These are phyloP conservation scores for Meriones unguiculatus DNA, from an alignment of 2,113 vertebrate species.

Conservation along the genomic window DNA sequence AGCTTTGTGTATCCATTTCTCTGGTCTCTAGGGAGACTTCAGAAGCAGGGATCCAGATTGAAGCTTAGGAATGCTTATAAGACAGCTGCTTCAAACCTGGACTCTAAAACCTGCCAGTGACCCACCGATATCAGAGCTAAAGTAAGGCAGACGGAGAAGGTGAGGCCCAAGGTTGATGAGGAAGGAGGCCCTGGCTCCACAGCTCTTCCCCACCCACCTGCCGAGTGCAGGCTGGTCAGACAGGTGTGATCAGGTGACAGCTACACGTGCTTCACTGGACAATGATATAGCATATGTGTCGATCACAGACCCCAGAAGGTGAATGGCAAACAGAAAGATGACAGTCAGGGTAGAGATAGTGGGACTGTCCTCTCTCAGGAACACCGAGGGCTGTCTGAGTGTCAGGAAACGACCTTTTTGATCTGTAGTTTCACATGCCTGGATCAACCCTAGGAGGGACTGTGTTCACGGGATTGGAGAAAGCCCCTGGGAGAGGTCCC, in stretches of 20 bases:
- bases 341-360: no score
- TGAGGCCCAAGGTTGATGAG: not conserved
- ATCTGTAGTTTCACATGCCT: not conserved
- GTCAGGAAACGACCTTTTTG: accelerated
- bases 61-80: not conserved
- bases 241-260: no score
- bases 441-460: no score
- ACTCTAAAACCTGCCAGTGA: not conserved
- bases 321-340: accelerated
- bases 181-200: accelerated
- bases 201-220: accelerated
- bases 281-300: accelerated
- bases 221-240: accelerated
- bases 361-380: not conserved
- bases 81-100: not conserved
- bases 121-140: not conserved
- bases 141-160: not conserved
- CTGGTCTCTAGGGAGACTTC: accelerated
- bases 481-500: accelerated
- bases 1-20: accelerated
- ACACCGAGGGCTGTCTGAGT: accelerated
- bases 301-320: not conserved
- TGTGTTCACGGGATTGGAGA: not conserved
- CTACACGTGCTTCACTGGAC: not conserved
- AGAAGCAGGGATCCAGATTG: not conserved